phyloP scores from a whole-genome alignment of 2,797 vertebrate species.

The Artibeus jamaicensis region DNA sequence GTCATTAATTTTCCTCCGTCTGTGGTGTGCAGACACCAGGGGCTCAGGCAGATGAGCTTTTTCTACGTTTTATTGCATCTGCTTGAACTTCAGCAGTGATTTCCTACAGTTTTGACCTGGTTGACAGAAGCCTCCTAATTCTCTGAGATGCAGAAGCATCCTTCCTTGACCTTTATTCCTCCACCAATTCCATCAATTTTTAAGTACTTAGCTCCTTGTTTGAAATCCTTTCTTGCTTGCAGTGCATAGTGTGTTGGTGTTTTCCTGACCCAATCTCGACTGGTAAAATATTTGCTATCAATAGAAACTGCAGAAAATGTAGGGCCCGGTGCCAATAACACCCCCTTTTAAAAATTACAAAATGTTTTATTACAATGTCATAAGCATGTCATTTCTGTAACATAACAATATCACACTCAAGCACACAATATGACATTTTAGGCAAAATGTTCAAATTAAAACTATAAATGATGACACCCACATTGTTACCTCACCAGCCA shows the following conservation, averaged over 20 bases:
- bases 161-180: not conserved
- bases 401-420: no score
- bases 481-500: no score
- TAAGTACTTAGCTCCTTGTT: not conserved
- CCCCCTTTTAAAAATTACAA: no score
- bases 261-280: not conserved
- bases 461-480: no score
- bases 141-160: not conserved
- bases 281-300: not conserved
- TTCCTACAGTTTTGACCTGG: slow-evolving; percentile 11
- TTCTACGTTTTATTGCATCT: not conserved
- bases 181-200: not conserved
- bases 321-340: no score
- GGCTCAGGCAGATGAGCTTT: not conserved
- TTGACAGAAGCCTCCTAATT: not conserved
- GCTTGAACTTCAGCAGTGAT: not conserved
- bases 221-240: not conserved
- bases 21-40: not conserved
- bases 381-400: no score
- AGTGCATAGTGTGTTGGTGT: not conserved
- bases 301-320: not conserved
- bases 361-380: no score
- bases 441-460: no score
- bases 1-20: not conserved
- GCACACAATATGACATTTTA: no score